These are phyloP conservation scores for Mactromeris polynyma DNA, from an alignment of 2,888 invertebrate genomes.

Conservation along the genomic window DNA sequence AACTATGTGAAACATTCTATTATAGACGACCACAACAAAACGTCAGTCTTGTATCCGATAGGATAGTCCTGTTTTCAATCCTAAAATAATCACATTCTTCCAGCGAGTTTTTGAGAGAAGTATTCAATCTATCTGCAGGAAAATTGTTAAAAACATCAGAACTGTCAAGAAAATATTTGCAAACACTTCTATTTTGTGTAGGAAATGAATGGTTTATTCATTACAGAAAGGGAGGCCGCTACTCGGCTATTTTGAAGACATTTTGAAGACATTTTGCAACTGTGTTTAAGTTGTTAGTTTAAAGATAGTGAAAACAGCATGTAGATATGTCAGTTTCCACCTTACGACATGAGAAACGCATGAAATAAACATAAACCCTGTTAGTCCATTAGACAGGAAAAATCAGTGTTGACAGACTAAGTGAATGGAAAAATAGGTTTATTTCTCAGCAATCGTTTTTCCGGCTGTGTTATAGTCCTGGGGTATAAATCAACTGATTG, in stretches of 20 bases:
- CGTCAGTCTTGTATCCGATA: not conserved
- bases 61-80: not conserved
- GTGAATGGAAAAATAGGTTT: slow-evolving; percentile 69
- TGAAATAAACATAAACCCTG: slow-evolving; percentile 62
- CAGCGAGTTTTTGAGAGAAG: not conserved
- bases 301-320: slow-evolving; percentile 64
- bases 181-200: slow-evolving; percentile 51
- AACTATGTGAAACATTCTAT: not conserved
- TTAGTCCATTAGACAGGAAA: slow-evolving; percentile 67
- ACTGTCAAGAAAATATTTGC: slow-evolving; percentile 50
- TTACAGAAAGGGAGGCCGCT: slow-evolving; percentile 23
- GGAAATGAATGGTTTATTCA: slow-evolving; percentile 62
- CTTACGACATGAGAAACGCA: slow-evolving; percentile 61
- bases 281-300: slow-evolving; percentile 39
- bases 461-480: slow-evolving; percentile 44
- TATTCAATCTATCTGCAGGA: slow-evolving; percentile 33
- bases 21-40: not conserved
- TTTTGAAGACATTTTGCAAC: slow-evolving; percentile 29
- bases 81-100: slow-evolving; percentile 4
- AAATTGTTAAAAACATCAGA: slow-evolving; percentile 39
- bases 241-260: slow-evolving; percentile 29
- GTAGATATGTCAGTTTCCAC: slow-evolving; percentile 58
- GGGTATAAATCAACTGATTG: slow-evolving; percentile 51
- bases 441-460: slow-evolving; percentile 61
- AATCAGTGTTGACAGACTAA: slow-evolving; percentile 69